phyloP scores from a whole-genome alignment of 1,140 invertebrate genomes.

The Anastatus disparis region DNA sequence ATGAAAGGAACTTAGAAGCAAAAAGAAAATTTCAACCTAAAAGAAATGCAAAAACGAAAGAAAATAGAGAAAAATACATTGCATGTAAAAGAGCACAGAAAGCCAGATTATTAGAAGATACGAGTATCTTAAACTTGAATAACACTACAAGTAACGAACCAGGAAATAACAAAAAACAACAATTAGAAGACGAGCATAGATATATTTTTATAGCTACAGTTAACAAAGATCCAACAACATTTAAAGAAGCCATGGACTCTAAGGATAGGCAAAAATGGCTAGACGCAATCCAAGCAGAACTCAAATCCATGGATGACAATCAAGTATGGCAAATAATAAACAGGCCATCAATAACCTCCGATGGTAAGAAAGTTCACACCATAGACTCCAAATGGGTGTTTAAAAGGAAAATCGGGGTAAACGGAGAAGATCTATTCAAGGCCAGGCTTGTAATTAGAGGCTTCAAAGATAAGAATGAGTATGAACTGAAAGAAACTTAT shows the following conservation, averaged over 20 bases:
- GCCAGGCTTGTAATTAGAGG: background rate
- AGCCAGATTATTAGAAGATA: background rate
- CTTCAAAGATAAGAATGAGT: conserved; percentile 4
- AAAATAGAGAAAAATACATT: background rate
- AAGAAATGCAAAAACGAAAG: background rate
- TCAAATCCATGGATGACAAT: conserved; percentile 11
- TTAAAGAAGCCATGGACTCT: conserved; percentile 10
- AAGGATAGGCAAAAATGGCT: background rate
- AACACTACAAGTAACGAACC: background rate
- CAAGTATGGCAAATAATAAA: conserved; percentile 11
- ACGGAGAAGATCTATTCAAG: background rate
- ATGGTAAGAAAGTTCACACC: background rate
- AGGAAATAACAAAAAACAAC: background rate
- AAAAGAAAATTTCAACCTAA: background rate
- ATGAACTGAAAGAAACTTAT: conserved; percentile 4
- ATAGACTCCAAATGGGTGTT: conserved; percentile 27
- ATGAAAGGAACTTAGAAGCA: background rate
- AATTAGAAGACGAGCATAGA: conserved; percentile 9
- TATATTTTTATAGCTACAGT: background rate
- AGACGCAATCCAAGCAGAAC: background rate
- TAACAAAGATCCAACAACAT: background rate
- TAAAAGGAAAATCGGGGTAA: background rate
- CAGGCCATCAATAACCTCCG: background rate
- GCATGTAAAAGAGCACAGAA: background rate
- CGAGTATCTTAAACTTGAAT: background rate